These are phyloP conservation scores for Lanius ludovicianus DNA, from an alignment of 2,113 vertebrate species.

Conservation along the genomic window DNA sequence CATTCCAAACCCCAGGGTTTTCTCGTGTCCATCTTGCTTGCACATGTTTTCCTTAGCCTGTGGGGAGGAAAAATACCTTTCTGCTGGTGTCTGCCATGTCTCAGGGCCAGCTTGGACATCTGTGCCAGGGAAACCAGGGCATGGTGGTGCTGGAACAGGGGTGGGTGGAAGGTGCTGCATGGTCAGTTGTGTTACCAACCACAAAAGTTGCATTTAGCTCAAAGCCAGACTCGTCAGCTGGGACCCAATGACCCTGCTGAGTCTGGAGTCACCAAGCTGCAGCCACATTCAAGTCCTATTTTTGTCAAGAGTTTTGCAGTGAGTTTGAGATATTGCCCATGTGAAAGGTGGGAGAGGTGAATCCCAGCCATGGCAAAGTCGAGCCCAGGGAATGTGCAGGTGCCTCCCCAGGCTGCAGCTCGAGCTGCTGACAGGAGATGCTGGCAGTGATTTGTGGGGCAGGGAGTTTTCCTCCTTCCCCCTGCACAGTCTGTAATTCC, in stretches of 20 bases:
- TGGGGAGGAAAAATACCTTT: background rate
- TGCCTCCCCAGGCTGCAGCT: background rate
- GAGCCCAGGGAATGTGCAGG: background rate
- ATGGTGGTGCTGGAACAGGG: background rate
- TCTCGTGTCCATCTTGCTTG: background rate
- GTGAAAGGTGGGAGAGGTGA: background rate
- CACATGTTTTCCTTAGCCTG: background rate
- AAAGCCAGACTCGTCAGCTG: background rate
- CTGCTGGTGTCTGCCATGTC: background rate
- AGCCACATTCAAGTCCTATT: rapidly evolving
- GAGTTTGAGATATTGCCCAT: rapidly evolving
- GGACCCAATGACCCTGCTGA: rapidly evolving
- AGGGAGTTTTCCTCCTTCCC: background rate
- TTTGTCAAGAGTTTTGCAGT: background rate
- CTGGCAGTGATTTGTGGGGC: background rate
- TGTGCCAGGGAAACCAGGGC: background rate
- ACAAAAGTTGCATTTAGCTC: background rate
- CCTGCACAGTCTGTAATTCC: background rate
- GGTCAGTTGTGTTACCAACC: rapidly evolving
- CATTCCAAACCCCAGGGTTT: background rate
- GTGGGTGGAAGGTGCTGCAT: rapidly evolving
- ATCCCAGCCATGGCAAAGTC: background rate
- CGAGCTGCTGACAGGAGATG: background rate
- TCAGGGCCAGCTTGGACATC: background rate
- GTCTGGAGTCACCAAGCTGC: background rate